These are phyloP conservation scores for Gallinago solitaria DNA, from an alignment of 2,797 vertebrate species.

Conservation along the genomic window DNA sequence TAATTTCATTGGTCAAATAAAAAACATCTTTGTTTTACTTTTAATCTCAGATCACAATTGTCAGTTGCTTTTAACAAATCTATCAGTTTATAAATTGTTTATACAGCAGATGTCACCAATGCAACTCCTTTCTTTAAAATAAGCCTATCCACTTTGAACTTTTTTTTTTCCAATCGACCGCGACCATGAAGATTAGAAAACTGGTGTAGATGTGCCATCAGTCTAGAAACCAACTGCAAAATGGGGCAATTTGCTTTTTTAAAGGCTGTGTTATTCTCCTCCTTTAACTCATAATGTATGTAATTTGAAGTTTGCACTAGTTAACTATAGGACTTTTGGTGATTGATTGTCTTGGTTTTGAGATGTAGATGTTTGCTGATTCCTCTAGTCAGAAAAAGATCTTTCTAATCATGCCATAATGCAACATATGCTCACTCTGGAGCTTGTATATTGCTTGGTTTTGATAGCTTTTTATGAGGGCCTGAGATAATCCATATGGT, in stretches of 20 bases:
- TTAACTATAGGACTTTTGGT: neutral
- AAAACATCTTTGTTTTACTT: neutral
- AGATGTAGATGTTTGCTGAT: neutral
- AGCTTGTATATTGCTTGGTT: neutral
- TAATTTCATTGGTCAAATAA: neutral
- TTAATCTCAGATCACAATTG: neutral
- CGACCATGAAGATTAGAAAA: neutral
- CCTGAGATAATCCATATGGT: neutral
- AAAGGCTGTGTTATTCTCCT: neutral
- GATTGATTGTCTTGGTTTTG: neutral
- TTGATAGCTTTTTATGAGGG: neutral
- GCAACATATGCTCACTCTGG: neutral
- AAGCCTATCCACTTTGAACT: neutral
- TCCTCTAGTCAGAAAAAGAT: neutral
- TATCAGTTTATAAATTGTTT: neutral
- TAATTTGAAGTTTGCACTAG: neutral
- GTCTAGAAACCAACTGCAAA: neutral
- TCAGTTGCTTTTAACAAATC: neutral
- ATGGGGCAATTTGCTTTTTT: neutral
- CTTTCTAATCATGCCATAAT: neutral
- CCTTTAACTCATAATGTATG: neutral
- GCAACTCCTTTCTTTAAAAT: neutral
- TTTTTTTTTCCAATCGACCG: neutral
- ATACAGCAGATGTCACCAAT: neutral
- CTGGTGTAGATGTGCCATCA: neutral